These are phyloP conservation scores for Cepaea hortensis DNA, from an alignment of 2,888 invertebrate species.

Conservation along the genomic window DNA sequence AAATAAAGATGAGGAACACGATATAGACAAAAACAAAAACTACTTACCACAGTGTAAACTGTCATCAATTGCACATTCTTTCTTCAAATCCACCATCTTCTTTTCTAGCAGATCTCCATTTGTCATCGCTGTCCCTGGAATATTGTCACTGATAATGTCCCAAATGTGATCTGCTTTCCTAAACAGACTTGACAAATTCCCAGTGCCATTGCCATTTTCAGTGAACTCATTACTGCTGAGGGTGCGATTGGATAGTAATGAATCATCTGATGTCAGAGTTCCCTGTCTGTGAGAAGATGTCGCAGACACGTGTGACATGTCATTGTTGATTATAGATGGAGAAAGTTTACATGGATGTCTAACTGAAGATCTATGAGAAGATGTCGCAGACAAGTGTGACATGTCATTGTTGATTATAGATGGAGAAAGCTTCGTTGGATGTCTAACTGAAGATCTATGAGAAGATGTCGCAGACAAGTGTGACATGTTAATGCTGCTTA, in stretches of 20 bases:
- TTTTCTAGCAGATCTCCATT: slow-evolving; percentile 29
- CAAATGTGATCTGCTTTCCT: slow-evolving; percentile 26
- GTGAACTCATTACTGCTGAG: not conserved
- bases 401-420: not conserved
- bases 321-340: not conserved
- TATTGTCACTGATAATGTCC: slow-evolving; percentile 1
- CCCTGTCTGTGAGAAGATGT: slow-evolving; percentile 23
- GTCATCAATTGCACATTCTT: slow-evolving; percentile 25
- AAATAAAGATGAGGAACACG: no score
- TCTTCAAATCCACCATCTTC: slow-evolving; percentile 33
- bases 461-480: slow-evolving; percentile 26
- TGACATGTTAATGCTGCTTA: not conserved
- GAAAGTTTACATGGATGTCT: not conserved
- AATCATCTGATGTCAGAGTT: slow-evolving; percentile 16
- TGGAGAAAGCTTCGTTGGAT: not conserved
- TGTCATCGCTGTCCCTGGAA: not conserved
- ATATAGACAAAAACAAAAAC: not conserved
- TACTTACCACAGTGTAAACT: slow-evolving; percentile 7
- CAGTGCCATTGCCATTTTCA: not conserved
- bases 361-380: slow-evolving; percentile 7
- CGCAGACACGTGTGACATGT: slow-evolving; percentile 19
- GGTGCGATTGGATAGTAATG: not conserved
- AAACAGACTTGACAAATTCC: slow-evolving; percentile 9
- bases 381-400: slow-evolving; percentile 22
- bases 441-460: not conserved